A percentile compares a stretch with the other conserved stretches of the same genome.
Evolutionary conservation across 2,888 invertebrate species (phyloP).

Genomic region (Autographa pulchrina): DNA sequence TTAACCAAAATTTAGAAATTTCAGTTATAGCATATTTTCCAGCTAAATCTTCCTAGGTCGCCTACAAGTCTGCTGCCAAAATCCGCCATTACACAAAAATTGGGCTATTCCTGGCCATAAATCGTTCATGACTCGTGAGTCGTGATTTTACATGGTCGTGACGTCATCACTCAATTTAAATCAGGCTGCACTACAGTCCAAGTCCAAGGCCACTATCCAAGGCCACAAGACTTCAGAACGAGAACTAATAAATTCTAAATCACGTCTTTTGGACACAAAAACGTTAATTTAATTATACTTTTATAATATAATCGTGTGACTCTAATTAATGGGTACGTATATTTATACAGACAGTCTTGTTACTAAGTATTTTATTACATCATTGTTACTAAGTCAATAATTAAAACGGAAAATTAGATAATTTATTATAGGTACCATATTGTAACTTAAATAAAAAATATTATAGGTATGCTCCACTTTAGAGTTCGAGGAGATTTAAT

Average conservation of each 20-base stretch:
- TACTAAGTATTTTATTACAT: too few species aligned
- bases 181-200: slow-evolving; percentile 20
- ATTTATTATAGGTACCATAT: too few species aligned
- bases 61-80: neutral
- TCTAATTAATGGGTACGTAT: too few species aligned
- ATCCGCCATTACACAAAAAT: slow-evolving; percentile 6
- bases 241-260: slow-evolving; percentile 30
- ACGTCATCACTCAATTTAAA: slow-evolving; percentile 21
- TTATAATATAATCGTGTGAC: neutral
- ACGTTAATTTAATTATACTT: neutral
- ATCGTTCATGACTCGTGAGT: slow-evolving; percentile 14
- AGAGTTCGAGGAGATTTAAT: too few species aligned
- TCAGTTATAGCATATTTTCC: neutral
- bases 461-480: too few species aligned
- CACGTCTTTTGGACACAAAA: slow-evolving; percentile 1
- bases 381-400: too few species aligned
- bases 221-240: slow-evolving; percentile 31
- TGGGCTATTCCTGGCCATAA: slow-evolving; percentile 5
- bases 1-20: too few species aligned
- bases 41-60: neutral
- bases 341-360: too few species aligned
- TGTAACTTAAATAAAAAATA: too few species aligned
- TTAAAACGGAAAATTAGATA: too few species aligned
- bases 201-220: slow-evolving; percentile 29
- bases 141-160: neutral